Percentiles rank a stretch among this genome's conserved stretches.
Conservation (phyloP, 2,113 vertebrate species). For the Felis chaus region DNA sequence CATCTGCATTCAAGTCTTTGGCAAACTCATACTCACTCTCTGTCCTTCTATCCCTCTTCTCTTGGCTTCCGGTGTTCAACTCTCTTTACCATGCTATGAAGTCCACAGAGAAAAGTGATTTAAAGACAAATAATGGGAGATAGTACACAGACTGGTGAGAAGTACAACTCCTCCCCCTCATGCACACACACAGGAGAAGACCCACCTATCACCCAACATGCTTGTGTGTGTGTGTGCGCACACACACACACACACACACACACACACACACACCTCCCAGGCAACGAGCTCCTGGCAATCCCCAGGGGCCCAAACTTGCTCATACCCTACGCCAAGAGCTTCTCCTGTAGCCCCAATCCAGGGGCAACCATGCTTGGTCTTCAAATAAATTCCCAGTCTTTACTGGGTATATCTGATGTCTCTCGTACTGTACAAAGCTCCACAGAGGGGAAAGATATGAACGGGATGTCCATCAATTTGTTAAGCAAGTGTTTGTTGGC, state of each 20-base stretch:
- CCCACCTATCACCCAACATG: neutral
- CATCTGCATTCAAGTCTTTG: neutral
- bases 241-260: rapidly evolving
- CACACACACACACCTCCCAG: neutral
- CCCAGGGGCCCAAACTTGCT: neutral
- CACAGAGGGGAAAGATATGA: neutral
- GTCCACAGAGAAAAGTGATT: neutral
- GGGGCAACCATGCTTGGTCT: neutral
- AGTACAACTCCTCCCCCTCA: neutral
- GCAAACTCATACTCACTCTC: neutral
- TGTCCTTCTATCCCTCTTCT: neutral
- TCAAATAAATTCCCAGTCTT: neutral
- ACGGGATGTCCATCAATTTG: neutral
- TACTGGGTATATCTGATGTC: neutral
- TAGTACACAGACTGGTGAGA: neutral
- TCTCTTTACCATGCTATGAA: neutral
- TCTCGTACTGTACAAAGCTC: neutral
- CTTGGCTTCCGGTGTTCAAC: neutral
- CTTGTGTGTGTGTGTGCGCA: too few species aligned
- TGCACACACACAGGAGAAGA: neutral
- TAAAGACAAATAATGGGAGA: neutral
- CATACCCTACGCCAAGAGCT: neutral
- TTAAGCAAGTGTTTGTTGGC: neutral
- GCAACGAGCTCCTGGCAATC: neutral
- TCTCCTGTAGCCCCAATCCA: neutral